Percentiles rank a stretch among this genome's conserved stretches.
Evolutionary conservation across 2,797 vertebrate genomes (phyloP).

Genomic region (Sebastes minor): DNA sequence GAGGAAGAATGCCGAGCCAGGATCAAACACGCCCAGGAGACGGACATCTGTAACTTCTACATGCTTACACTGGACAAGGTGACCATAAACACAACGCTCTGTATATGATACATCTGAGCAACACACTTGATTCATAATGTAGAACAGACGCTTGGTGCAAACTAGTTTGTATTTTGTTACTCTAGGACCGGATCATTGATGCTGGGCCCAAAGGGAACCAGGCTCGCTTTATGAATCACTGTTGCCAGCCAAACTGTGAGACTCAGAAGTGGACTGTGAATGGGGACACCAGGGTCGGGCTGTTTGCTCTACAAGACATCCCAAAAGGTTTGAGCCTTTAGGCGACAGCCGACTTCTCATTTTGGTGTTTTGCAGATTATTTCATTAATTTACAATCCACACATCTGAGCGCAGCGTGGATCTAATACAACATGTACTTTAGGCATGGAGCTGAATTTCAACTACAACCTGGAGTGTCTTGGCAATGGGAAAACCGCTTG

Average conservation of each 20-base stretch:
- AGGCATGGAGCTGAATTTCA: slow-evolving; percentile 98
- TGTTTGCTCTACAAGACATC: slow-evolving; percentile 96
- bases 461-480: slow-evolving; percentile 98
- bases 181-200: slow-evolving; percentile 96
- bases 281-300: slow-evolving; percentile 95
- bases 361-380: neutral
- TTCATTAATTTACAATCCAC: neutral
- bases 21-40: slow-evolving; percentile 95
- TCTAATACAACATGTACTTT: neutral
- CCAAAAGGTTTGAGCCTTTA: slow-evolving; percentile 86
- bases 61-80: slow-evolving; percentile 99
- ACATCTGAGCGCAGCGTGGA: neutral
- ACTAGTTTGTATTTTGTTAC: neutral
- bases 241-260: slow-evolving; percentile 99
- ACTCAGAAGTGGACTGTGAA: slow-evolving; percentile 99
- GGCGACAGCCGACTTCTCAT: neutral
- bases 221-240: slow-evolving; percentile 98
- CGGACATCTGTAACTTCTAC: slow-evolving; percentile 98
- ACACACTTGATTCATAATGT: neutral
- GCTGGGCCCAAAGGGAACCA: slow-evolving; percentile 99
- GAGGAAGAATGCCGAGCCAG: slow-evolving; percentile 96
- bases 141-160: neutral
- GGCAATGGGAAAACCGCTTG: slow-evolving; percentile 98
- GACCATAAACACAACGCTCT: neutral
- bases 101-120: too few relatives aligned